Evolutionary conservation across 2,888 invertebrate genomes (phyloP).

Genomic region (Mesoligia furuncula): DNA sequence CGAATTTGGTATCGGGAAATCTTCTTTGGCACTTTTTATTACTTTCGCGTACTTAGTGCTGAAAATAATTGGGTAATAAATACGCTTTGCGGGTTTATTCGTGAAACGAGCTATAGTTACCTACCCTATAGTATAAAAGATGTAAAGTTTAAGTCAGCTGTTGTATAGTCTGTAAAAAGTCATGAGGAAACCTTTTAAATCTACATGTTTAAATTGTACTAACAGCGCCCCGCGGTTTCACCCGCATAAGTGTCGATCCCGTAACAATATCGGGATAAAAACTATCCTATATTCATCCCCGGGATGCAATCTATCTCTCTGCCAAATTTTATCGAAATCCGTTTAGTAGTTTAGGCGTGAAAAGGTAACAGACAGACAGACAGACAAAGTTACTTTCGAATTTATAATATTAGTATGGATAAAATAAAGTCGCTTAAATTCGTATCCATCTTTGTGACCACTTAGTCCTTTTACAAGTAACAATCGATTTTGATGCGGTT

Average conservation of each 20-base stretch:
- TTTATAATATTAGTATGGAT: too few relatives aligned
- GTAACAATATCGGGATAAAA: too few relatives aligned
- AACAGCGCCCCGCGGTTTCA: too few relatives aligned
- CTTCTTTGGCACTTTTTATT: slow-evolving; percentile 4
- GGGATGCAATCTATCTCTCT: too few relatives aligned
- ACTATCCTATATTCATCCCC: too few relatives aligned
- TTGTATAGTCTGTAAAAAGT: background rate
- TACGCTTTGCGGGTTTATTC: background rate
- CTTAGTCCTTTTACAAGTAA: background rate
- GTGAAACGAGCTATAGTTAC: background rate
- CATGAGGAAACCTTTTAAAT: background rate
- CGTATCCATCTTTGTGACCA: background rate
- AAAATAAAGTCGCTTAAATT: background rate
- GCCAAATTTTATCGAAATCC: too few relatives aligned
- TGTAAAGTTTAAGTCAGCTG: background rate
- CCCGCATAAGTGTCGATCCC: too few relatives aligned
- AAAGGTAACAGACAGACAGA: too few relatives aligned
- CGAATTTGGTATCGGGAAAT: slow-evolving; percentile 2
- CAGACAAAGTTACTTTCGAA: too few relatives aligned
- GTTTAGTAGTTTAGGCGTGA: too few relatives aligned
- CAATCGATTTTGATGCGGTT: background rate
- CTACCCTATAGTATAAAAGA: background rate
- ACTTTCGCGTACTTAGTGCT: background rate
- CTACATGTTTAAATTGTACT: background rate
- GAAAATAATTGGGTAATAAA: background rate